Evolutionary conservation across 2,888 invertebrate genomes (phyloP).

Genomic region (Lepidochrysops patricia): DNA sequence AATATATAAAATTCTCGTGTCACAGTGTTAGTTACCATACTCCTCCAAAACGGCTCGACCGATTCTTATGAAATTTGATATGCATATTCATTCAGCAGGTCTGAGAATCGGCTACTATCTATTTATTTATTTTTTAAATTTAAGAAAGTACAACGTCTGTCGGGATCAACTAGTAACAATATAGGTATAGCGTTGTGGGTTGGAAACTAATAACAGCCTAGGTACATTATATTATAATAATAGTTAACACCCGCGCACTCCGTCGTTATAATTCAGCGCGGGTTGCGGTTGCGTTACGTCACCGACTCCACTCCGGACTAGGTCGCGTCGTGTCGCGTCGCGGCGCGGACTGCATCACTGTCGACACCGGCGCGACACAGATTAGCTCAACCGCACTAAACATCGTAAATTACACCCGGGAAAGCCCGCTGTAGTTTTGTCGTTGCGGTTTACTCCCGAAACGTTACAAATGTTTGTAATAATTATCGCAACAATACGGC

Average conservation of each 20-base stretch:
- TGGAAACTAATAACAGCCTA: too few relatives aligned
- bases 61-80: too few relatives aligned
- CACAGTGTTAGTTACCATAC: too few relatives aligned
- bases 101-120: too few relatives aligned
- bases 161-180: too few relatives aligned
- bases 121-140: too few relatives aligned
- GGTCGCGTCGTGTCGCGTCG: conserved; percentile 28
- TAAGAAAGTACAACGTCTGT: too few relatives aligned
- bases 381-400: not conserved
- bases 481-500: not conserved
- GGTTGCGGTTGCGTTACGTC: conserved; percentile 54
- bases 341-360: conserved; percentile 17
- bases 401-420: not conserved
- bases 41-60: too few relatives aligned
- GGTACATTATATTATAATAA: not conserved
- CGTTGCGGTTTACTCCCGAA: not conserved
- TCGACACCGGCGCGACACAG: conserved; percentile 2
- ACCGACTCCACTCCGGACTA: conserved; percentile 36
- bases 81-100: too few relatives aligned
- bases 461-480: not conserved
- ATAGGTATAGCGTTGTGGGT: too few relatives aligned
- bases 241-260: conserved; percentile 30
- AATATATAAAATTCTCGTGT: too few relatives aligned
- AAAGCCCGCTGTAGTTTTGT: not conserved
- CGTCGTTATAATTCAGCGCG: conserved; percentile 56